Percentiles rank a stretch among this genome's conserved stretches.
Evolutionary conservation across 2,888 invertebrate genomes (phyloP).

Genomic region (Drosophila seclusa): DNA sequence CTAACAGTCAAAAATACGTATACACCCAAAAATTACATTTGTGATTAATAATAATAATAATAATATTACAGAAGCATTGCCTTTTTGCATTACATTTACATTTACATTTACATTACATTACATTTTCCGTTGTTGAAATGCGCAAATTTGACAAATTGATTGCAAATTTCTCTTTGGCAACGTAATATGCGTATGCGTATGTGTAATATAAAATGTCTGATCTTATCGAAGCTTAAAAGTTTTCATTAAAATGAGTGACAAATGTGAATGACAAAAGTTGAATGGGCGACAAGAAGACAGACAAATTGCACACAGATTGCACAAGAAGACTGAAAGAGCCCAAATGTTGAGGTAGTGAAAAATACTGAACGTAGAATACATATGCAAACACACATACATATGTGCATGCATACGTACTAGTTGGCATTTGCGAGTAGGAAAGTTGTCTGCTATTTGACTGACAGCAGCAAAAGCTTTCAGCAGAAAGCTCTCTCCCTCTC

Average conservation of each 20-base stretch:
- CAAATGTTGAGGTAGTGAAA: constrained; percentile 47
- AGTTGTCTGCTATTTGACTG: not conserved
- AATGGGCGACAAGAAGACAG: constrained; percentile 17
- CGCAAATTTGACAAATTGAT: not conserved
- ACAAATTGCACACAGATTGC: not conserved
- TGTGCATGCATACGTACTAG: not conserved
- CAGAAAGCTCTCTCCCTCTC: constrained; percentile 33
- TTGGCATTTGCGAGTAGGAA: not conserved
- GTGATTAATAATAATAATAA: not conserved
- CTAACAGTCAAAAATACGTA: not conserved
- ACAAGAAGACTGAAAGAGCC: constrained; percentile 10
- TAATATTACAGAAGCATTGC: not conserved
- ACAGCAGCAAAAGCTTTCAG: not conserved
- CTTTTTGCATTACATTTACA: too few relatives aligned
- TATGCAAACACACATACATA: not conserved
- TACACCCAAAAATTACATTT: not conserved
- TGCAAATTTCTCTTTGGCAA: not conserved
- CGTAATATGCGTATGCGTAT: too few relatives aligned
- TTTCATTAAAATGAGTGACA: constrained; percentile 37
- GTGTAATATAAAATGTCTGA: constrained; percentile 16
- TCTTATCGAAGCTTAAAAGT: constrained; percentile 29
- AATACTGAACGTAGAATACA: not conserved
- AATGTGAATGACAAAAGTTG: constrained; percentile 21
- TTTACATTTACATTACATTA: not conserved
- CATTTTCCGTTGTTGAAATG: not conserved